Evolutionary conservation across 1,140 invertebrate genomes (phyloP), one percentile per base, ranked within the genome.

Genomic region (Bombus superbus): DNA sequence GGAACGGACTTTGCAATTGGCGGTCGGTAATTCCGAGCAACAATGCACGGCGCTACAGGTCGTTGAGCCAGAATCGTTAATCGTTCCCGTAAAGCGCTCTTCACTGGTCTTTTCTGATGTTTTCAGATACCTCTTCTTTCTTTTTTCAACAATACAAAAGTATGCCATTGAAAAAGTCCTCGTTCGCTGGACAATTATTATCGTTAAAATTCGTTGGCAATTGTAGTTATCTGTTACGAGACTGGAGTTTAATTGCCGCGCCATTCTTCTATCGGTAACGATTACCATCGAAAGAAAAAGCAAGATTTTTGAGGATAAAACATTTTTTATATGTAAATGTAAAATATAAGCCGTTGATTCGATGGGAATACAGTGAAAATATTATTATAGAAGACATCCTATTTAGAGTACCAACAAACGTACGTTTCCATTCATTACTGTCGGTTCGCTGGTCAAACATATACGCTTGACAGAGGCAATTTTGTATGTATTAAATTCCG

Each of bases 1-100:
- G 91, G 88, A 93, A 92, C 92, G 91, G 91, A 88, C 88, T 86
- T 85, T 84, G 86, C 89, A 92, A 93, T 92, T 91, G 90, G 87
- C 86, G 89, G 91, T 89, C 89, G 90, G 92, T 91, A 91, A 94
- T 91, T 91, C 89, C 91, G 86, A 42, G 75, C 74, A 62, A 80
- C 77, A 76, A 66, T 85, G 73, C 83, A 75, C 85, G 83, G 87
- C 89, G 88, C 85, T 90, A 92, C 86, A 88, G 92, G 89, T 92
- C 92, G 90, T 93, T 93, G 91, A 92, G 90, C 91, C 87, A 88
- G 90, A 92, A 77, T 76, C 81, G 47, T 86, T 69, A 77, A 77
- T 83, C 62, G 81, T 77, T 72, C 64, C 73, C 25, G 80, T 83
- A 69, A 71, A 83, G 64, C 35, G 62, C 47, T 44, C 35, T 74